phyloP scores from a whole-genome alignment of 1,140 invertebrate species.

The Drosophila nigrodunni region DNA sequence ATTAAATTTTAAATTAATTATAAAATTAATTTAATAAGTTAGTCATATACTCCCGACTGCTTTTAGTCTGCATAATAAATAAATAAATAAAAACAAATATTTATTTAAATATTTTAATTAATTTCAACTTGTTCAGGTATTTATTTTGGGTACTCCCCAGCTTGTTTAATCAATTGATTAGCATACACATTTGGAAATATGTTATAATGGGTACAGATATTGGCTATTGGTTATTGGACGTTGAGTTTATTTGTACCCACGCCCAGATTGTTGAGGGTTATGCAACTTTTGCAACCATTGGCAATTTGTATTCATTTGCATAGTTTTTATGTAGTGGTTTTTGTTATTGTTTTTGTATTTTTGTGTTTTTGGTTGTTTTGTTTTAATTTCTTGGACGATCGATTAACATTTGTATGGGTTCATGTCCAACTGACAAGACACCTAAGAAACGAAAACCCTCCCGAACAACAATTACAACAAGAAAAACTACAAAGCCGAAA shows the following conservation, averaged over 20 bases:
- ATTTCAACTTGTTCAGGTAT: neutral
- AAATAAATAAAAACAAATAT: too few relatives aligned
- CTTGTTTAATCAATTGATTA: constrained; percentile 38
- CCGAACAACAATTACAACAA: neutral
- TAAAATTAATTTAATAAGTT: too few relatives aligned
- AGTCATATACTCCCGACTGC: too few relatives aligned
- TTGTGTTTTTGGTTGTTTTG: constrained; percentile 19
- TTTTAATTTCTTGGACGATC: constrained; percentile 44
- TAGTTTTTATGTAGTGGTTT: constrained; percentile 21
- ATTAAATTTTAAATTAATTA: too few relatives aligned
- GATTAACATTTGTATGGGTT: constrained; percentile 53
- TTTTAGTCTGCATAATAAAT: too few relatives aligned
- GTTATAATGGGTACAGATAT: constrained; percentile 15
- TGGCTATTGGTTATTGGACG: constrained; percentile 21
- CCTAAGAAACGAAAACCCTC: neutral
- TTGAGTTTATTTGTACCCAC: constrained; percentile 26
- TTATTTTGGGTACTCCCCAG: constrained; percentile 16
- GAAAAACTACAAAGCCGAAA: neutral
- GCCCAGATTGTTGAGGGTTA: constrained; percentile 31
- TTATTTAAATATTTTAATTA: constrained; percentile 4
- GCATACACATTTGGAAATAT: constrained; percentile 17
- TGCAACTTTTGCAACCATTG: constrained; percentile 30
- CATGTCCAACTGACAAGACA: constrained; percentile 11
- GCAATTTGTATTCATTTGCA: constrained; percentile 46
- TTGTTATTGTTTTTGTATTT: constrained; percentile 6